phyloP scores from a whole-genome alignment of 2,888 invertebrate genomes.

The Crematogaster levior region DNA sequence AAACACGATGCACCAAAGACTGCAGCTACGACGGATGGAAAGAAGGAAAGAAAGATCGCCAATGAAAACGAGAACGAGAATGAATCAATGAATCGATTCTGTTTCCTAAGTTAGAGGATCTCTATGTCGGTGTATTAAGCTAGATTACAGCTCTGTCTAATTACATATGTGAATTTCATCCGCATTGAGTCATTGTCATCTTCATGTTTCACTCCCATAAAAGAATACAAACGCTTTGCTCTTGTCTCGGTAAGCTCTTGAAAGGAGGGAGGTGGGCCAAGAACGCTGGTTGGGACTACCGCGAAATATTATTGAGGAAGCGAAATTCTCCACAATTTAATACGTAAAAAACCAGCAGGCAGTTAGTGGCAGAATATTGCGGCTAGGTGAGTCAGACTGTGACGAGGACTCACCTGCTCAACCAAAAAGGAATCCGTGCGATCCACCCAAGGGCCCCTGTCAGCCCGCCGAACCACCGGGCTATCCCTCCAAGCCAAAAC shows the following conservation, averaged over 20 bases:
- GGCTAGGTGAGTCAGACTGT: conserved; percentile 76
- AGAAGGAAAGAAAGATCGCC: neutral
- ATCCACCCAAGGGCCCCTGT: conserved; percentile 78
- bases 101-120: neutral
- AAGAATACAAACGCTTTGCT: neutral
- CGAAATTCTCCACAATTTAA: conserved; percentile 27
- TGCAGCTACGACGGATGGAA: neutral
- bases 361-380: conserved; percentile 46
- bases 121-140: neutral
- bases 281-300: conserved; percentile 28
- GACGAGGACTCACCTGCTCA: conserved; percentile 73
- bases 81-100: conserved; percentile 10
- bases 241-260: conserved; percentile 8
- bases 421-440: conserved; percentile 75
- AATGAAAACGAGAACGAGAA: neutral
- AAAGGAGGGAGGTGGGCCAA: conserved; percentile 63
- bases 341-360: conserved; percentile 57
- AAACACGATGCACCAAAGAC: neutral
- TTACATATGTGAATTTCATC: neutral
- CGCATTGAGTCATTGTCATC: neutral
- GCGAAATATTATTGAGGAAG: conserved; percentile 13
- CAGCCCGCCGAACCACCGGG: conserved; percentile 75
- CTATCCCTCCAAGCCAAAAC: conserved; percentile 74
- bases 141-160: neutral
- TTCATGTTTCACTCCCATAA: neutral